Evolutionary conservation across 2,888 invertebrate species (phyloP), one percentile per base, ranked within the genome.

Genomic region (Drosophila imparisetae): DNA sequence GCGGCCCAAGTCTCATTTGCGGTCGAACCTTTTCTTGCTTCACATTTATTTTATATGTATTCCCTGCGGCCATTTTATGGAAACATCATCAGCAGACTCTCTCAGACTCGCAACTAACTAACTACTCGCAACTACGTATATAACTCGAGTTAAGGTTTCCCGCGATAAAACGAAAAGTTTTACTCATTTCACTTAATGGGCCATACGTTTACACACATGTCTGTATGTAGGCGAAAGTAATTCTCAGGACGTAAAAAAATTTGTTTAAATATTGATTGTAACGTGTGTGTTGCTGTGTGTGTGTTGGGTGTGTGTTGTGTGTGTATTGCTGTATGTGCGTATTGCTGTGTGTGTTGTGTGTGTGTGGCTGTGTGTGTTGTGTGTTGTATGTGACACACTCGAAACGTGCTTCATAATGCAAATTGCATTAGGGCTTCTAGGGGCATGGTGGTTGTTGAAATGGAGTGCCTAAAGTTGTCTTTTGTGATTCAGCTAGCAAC

Each of bases 11-110:
- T 68, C 73, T 69, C 72, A 72, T 84, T 84, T 75, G 34, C 45
- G 55, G 66, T 60, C 66, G 18, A 71, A 49, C 65, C 57, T 45
- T 27, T 45, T 40, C 63, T 50, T 54, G 45, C 30, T 64, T 60
- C 42, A 67, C 54, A 74, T 72, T 62, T 66, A 65, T 70, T 71
- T 75, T 66, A 52, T 75, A 81, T 81, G 76, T 66, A 54, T 89
- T 89, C 87, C 87, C 84, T 48, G 64, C 62, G 82, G 89, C 64
- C 89, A 84, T 67, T 86, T 84, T 71, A 79, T 38, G 71, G 52
- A 65, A 81, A 72, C 80, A 86, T 73, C 69, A 72, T 64, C 83
- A 80, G 76, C 67, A 80, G 71, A 30, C 32, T 36, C 32, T 32
- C 18, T 36, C 4, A 52, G 3, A 29, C 36, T 1, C 36, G 21